Conservation (phyloP, 2,797 vertebrate species). For the Acomys russatus region DNA sequence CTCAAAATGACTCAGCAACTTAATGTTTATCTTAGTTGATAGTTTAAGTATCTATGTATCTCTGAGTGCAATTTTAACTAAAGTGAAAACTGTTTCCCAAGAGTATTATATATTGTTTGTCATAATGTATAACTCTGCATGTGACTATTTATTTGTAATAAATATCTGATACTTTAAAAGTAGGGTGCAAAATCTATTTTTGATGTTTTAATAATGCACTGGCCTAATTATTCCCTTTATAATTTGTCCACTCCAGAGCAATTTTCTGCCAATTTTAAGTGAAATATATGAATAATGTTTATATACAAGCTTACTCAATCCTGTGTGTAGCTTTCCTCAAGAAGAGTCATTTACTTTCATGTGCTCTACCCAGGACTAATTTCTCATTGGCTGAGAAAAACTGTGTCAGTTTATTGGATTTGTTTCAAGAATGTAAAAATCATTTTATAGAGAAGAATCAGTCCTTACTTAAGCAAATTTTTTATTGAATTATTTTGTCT, state of each 20-base stretch:
- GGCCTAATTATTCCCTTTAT: constrained; percentile 7
- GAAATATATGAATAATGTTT: constrained; percentile 27
- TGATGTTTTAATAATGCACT: constrained; percentile 68
- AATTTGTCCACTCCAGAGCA: constrained; percentile 34
- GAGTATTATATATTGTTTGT: neutral
- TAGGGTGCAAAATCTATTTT: constrained; percentile 21
- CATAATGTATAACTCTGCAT: neutral
- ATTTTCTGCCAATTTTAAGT: constrained; percentile 22
- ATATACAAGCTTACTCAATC: neutral
- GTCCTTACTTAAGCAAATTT: constrained; percentile 9
- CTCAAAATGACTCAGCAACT: neutral
- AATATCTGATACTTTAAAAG: neutral
- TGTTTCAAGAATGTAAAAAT: constrained; percentile 40
- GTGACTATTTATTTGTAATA: constrained; percentile 42
- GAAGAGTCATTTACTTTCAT: neutral
- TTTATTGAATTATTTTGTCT: constrained; percentile 36
- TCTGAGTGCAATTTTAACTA: neutral
- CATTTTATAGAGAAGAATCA: constrained; percentile 22
- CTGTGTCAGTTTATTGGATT: neutral
- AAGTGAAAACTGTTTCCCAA: neutral
- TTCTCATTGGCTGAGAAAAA: constrained; percentile 50
- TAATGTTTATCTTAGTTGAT: neutral
- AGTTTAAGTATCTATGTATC: too few relatives aligned
- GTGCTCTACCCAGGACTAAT: neutral
- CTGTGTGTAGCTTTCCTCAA: constrained; percentile 42